These are phyloP conservation scores for Aegithalos caudatus DNA, from an alignment of 2,113 vertebrate species.

Conservation along the genomic window DNA sequence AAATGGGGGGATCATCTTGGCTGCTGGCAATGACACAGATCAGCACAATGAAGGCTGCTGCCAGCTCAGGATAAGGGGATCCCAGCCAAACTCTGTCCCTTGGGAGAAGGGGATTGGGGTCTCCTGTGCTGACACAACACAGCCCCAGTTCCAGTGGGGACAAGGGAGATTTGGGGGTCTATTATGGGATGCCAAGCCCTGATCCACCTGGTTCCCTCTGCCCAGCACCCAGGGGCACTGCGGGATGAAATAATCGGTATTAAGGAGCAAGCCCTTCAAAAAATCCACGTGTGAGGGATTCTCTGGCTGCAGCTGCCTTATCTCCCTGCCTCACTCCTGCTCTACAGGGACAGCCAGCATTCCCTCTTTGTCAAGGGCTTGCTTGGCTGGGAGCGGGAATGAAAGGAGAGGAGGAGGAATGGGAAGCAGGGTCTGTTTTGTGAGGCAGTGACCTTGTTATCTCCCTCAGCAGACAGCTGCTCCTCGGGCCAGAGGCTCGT, in stretches of 20 bases:
- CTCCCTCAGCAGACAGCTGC: constrained; percentile 59
- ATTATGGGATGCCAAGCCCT: not conserved
- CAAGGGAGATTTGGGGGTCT: accelerated
- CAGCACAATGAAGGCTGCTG: not conserved
- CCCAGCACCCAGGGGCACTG: not conserved
- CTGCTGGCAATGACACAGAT: accelerated
- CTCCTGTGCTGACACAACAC: accelerated
- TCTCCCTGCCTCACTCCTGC: not conserved
- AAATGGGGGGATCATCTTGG: not conserved
- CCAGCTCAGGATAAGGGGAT: not conserved
- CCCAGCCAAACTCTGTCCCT: not conserved
- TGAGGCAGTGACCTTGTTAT: constrained; percentile 41
- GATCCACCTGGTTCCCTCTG: not conserved
- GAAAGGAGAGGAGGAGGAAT: not conserved
- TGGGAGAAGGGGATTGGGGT: accelerated
- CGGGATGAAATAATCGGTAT: accelerated
- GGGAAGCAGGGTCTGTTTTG: not conserved
- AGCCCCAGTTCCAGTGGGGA: not conserved
- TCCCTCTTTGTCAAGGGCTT: not conserved
- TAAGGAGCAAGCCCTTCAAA: not conserved
- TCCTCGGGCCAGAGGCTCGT: not conserved
- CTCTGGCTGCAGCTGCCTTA: not conserved
- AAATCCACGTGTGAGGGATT: not conserved
- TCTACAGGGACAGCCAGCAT: not conserved
- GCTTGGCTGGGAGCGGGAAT: not conserved